Base-by-base conservation (phyloP, 64 coral and sea anemone species). In the Anthopleura sola region DNA sequence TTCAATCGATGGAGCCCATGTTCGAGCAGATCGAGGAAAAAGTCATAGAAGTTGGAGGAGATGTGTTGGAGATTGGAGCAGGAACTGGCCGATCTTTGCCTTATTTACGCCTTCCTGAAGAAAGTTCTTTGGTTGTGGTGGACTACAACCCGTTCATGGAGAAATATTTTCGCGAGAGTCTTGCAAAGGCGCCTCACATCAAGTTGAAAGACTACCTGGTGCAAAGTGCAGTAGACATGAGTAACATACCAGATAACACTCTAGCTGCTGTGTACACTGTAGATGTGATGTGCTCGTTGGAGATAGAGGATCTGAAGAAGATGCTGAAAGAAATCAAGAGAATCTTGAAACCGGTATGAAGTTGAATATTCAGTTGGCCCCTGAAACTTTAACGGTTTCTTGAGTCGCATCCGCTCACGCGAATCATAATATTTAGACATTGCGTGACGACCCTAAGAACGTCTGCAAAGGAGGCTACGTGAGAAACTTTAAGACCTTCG, bases 261-360 rank as follows among this genome's bases (percentile, higher is more conserved):
- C 18, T 79, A 8, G 33, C 21, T 33, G 76, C n/a, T 19, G 76
- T 79, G 8, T 79, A 26, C 34, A 34, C 34, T 34, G 34, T 7
- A 36, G 76, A 79, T 79, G n/a, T 79, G 19, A 19, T 79, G 76
- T 79, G 76, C 38, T 79, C 76, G 21, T 5, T 79, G 18, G 31
- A 33, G 20, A 34, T 26, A 44, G 33, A 79, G 17, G 20, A 20
- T 19, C 76, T 79, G 20, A 44, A 13, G 19, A 79, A 79, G 18
- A 33, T 79, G 38, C 34, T 79, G 38, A 44, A 79, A 79, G 76
- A 79, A 36, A 34, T 79, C 29, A 79, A 79, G 18, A 79, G 76
- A 79, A 24, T 79, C 34, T 44, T 44, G 40, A 44, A 44, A 8
- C 40, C 40, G 40, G 40, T 44, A n/a, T n/a, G n/a, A n/a, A n/a